A percentile compares a stretch with the other conserved stretches of the same genome.
phyloP scores from a whole-genome alignment of 2,113 vertebrate species.

The Hassar affinis region DNA sequence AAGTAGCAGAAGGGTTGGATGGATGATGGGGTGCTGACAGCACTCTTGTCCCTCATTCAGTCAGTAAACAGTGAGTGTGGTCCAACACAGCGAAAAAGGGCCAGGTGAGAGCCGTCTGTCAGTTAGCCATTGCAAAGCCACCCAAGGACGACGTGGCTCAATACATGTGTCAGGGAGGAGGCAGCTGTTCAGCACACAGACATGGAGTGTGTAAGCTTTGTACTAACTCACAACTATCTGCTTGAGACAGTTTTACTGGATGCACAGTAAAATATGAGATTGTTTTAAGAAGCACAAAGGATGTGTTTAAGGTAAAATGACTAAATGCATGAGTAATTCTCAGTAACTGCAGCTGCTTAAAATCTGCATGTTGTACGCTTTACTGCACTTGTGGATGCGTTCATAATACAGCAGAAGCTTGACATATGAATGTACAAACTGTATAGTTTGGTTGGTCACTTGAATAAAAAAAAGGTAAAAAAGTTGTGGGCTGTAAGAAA shows the following conservation, averaged over 20 bases:
- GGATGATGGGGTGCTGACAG: slow-evolving; percentile 59
- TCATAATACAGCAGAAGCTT: not conserved
- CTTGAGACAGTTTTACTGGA: slow-evolving; percentile 10
- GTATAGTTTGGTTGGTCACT: not conserved
- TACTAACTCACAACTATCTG: slow-evolving; percentile 33
- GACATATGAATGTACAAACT: not conserved
- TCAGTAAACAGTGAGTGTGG: slow-evolving; percentile 70
- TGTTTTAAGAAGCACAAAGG: not conserved
- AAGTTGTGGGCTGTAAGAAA: not conserved
- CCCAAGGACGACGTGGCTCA: slow-evolving; percentile 85
- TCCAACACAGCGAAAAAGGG: slow-evolving; percentile 76
- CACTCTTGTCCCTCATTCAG: slow-evolving; percentile 68
- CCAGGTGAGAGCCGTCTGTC: slow-evolving; percentile 85
- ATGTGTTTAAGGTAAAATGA: slow-evolving; percentile 6
- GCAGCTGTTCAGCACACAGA: slow-evolving; percentile 65
- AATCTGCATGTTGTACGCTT: not conserved
- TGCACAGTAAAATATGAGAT: not conserved
- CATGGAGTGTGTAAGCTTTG: not conserved
- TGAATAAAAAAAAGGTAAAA: not conserved
- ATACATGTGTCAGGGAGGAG: slow-evolving; percentile 73
- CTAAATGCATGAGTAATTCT: not conserved
- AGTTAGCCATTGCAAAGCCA: slow-evolving; percentile 75
- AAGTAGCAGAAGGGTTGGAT: slow-evolving; percentile 25
- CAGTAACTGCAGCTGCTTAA: not conserved
- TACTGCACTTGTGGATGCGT: slow-evolving; percentile 15